Conservation (phyloP, 2,797 vertebrate genomes). For the Rousettus madagascariensis region DNA sequence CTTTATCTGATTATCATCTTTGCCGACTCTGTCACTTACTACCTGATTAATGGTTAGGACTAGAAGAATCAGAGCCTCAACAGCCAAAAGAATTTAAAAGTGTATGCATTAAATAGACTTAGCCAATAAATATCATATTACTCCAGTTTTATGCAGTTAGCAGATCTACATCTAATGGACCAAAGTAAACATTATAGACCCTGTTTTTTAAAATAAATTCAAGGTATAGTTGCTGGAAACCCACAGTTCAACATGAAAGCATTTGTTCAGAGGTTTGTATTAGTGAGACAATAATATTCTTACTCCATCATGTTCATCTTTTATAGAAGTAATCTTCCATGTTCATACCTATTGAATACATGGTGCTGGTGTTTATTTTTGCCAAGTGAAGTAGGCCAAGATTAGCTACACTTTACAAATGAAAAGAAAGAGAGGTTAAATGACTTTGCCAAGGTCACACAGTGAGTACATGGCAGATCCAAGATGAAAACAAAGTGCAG, state of each 20-base stretch:
- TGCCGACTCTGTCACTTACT: neutral
- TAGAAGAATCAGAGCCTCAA: neutral
- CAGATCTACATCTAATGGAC: neutral
- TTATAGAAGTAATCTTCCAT: neutral
- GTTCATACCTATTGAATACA: neutral
- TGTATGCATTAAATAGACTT: neutral
- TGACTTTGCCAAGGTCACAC: slow-evolving; percentile 64
- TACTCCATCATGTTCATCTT: neutral
- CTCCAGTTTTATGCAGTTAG: neutral
- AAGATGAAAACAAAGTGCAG: slow-evolving; percentile 49
- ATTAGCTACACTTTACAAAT: slow-evolving; percentile 17
- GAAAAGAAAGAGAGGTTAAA: slow-evolving; percentile 40
- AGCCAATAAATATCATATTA: neutral
- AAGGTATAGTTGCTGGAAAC: neutral
- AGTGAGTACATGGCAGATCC: slow-evolving; percentile 4
- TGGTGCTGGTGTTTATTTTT: slow-evolving; percentile 32
- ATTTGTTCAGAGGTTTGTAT: slow-evolving; percentile 17
- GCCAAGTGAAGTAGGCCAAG: neutral
- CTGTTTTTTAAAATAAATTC: slow-evolving; percentile 41
- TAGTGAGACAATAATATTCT: neutral
- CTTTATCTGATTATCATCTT: slow-evolving; percentile 33
- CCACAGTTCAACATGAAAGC: neutral
- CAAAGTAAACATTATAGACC: neutral
- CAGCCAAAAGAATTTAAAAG: neutral
- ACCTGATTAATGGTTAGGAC: neutral